Evolutionary conservation across 1,140 invertebrate species (phyloP).

Genomic region (Yoshiicerus persimilis): DNA sequence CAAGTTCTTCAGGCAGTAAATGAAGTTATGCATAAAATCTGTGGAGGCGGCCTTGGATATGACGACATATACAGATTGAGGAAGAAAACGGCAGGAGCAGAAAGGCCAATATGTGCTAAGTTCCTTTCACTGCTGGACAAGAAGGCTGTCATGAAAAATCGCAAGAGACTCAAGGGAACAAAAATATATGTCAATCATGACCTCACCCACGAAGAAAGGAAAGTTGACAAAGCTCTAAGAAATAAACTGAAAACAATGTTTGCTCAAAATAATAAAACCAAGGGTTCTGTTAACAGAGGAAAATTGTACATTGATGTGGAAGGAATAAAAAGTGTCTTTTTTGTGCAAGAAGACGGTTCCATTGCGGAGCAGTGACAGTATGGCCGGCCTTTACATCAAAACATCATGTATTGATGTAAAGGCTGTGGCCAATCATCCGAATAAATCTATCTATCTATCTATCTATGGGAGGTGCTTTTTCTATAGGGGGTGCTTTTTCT

Average conservation of each 20-base stretch:
- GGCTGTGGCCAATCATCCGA: too few species aligned
- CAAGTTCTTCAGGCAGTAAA: too few species aligned
- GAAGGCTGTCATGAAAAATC: neutral
- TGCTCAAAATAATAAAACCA: neutral
- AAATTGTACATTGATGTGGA: neutral
- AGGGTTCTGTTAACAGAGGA: neutral
- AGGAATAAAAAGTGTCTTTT: too few species aligned
- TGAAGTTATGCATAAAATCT: neutral
- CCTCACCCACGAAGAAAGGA: neutral
- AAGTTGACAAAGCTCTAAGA: neutral
- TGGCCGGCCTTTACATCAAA: neutral
- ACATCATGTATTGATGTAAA: too few species aligned
- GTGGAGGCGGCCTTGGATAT: neutral
- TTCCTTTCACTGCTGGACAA: neutral
- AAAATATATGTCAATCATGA: neutral
- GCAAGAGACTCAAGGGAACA: neutral
- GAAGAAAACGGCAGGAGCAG: neutral
- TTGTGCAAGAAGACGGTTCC: neutral
- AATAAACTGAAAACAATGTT: neutral
- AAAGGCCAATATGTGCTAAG: neutral
- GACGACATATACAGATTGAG: neutral
- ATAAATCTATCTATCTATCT: too few species aligned
- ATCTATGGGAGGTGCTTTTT: too few species aligned
- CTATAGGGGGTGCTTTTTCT: too few species aligned
- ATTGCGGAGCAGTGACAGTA: neutral